phyloP scores from a whole-genome alignment of 2,888 invertebrate genomes.

The Tipula unca region DNA sequence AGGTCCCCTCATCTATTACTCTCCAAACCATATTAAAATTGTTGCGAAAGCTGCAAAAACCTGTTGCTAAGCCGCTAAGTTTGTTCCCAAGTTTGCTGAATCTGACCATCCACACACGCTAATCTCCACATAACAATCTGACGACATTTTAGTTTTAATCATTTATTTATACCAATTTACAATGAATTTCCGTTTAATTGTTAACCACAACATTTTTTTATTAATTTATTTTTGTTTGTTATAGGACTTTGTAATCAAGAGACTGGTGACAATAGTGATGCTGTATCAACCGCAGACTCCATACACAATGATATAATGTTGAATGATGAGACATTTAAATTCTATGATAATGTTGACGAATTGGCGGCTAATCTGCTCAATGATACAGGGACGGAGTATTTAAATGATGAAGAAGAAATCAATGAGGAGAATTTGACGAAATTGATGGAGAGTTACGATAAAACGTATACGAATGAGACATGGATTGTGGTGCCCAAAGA shows the following conservation, averaged over 20 bases:
- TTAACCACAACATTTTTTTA: not conserved
- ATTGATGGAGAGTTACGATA: not conserved
- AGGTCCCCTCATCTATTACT: too few species aligned
- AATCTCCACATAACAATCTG: not conserved
- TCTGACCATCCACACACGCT: not conserved
- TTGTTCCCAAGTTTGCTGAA: not conserved
- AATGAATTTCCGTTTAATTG: conserved; percentile 15
- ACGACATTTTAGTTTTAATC: not conserved
- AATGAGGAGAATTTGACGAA: not conserved
- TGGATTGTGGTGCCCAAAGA: not conserved
- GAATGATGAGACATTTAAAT: conserved; percentile 1
- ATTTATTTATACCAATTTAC: not conserved
- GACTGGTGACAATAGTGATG: not conserved
- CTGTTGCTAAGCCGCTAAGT: too few species aligned
- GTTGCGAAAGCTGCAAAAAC: too few species aligned
- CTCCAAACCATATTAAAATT: too few species aligned
- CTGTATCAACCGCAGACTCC: not conserved
- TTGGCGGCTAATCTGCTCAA: not conserved
- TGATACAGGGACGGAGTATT: not conserved
- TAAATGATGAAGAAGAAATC: not conserved
- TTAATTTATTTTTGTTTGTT: not conserved
- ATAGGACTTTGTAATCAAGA: not conserved
- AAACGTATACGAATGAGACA: not conserved
- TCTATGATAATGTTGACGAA: not conserved
- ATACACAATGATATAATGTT: not conserved